Evolutionary conservation across 2,113 vertebrate genomes (phyloP).

Genomic region (Nesoenas mayeri): DNA sequence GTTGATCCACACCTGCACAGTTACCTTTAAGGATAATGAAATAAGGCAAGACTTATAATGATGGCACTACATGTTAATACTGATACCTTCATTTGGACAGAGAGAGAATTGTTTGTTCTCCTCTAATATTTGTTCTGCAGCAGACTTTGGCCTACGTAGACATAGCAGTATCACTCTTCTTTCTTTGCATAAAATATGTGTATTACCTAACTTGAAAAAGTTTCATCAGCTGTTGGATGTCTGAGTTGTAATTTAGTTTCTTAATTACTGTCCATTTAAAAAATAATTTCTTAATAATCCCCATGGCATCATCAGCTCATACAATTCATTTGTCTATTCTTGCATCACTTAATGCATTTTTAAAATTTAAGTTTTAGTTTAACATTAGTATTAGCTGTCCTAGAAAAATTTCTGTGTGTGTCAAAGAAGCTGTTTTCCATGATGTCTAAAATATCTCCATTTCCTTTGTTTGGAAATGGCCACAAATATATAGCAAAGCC

Average conservation of each 20-base stretch:
- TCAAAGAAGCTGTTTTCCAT: not conserved
- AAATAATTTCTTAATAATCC: not conserved
- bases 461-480: not conserved
- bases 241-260: not conserved
- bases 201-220: slow-evolving; percentile 15
- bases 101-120: slow-evolving; percentile 68
- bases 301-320: not conserved
- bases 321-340: not conserved
- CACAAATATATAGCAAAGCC: not conserved
- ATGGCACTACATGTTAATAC: slow-evolving; percentile 88
- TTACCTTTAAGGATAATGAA: slow-evolving; percentile 88
- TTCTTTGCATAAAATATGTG: not conserved
- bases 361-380: not conserved
- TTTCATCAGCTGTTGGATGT: not conserved
- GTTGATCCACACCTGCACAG: slow-evolving; percentile 87
- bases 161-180: slow-evolving; percentile 74
- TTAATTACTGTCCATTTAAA: not conserved
- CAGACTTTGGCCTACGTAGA: slow-evolving; percentile 87
- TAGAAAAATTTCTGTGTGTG: not conserved
- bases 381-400: not conserved
- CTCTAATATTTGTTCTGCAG: slow-evolving; percentile 82
- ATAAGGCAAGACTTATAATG: slow-evolving; percentile 92
- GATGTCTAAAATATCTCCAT: not conserved
- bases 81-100: slow-evolving; percentile 77
- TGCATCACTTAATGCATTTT: not conserved